Percentiles rank a stretch among this genome's conserved stretches.
Evolutionary conservation across 92 coral and sea anemone genomes (phyloP).

Genomic region (Epizoanthus ramosus): DNA sequence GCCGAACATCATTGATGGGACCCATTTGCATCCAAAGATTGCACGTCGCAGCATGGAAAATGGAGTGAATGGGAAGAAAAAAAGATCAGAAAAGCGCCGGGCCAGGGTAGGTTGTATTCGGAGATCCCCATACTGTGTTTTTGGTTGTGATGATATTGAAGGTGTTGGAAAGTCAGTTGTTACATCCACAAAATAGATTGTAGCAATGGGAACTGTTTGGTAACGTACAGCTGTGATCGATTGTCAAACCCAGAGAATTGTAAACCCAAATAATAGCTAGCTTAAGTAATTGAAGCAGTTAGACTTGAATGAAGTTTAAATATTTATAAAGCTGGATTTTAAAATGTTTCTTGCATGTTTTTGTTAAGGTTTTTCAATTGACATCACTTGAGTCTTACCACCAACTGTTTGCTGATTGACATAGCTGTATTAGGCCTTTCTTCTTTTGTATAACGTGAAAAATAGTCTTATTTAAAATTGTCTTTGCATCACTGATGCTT

Average conservation of each 20-base stretch:
- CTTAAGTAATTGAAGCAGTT: conserved; percentile 57
- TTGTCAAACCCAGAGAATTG: conserved; percentile 5
- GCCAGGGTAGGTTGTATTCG: conserved; percentile 65
- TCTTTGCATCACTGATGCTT: not conserved
- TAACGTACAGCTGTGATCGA: conserved; percentile 12
- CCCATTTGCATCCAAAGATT: conserved; percentile 68
- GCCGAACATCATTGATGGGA: conserved; percentile 66
- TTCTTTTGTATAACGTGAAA: not conserved
- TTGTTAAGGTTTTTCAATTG: conserved; percentile 2
- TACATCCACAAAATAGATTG: not conserved
- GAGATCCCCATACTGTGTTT: not conserved
- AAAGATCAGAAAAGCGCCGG: conserved; percentile 78
- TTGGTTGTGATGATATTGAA: not conserved
- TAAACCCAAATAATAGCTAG: conserved; percentile 12
- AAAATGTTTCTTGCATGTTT: conserved; percentile 7
- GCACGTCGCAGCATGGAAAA: conserved; percentile 77
- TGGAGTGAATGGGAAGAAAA: conserved; percentile 79
- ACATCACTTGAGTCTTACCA: not conserved
- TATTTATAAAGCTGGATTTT: conserved; percentile 38
- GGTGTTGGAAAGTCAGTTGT: not conserved
- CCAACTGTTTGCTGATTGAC: not conserved
- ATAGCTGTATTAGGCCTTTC: not conserved
- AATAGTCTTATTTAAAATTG: not conserved
- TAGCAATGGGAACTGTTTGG: conserved; percentile 16
- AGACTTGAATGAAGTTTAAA: conserved; percentile 42